phyloP scores from a whole-genome alignment of 2,113 vertebrate species.

The Pelmatolapia mariae region DNA sequence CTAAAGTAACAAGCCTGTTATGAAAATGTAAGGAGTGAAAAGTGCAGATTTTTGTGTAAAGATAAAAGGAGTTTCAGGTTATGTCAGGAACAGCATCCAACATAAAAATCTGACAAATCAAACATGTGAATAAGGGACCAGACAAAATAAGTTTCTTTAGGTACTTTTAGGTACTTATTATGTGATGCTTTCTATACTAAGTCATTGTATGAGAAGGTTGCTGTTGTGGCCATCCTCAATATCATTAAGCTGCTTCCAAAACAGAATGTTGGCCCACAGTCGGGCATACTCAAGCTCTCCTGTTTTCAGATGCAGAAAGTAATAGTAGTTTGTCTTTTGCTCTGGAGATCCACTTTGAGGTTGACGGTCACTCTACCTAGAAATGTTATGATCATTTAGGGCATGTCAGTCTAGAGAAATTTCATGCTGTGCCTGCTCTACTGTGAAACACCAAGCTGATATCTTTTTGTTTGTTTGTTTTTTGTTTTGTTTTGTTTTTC shows the following conservation, averaged over 20 bases:
- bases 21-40: not conserved
- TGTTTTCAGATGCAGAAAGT: not conserved
- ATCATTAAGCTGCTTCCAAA: not conserved
- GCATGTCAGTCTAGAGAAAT: not conserved
- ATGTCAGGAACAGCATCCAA: not conserved
- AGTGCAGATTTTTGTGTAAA: not conserved
- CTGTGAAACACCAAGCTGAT: not conserved
- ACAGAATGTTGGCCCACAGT: not conserved
- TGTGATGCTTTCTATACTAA: not conserved
- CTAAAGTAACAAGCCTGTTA: not conserved
- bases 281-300: not conserved
- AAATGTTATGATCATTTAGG: not conserved
- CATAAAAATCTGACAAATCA: not conserved
- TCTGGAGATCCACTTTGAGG: not conserved
- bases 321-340: not conserved
- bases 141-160: not conserved
- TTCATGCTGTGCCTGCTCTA: not conserved
- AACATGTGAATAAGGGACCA: not conserved
- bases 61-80: not conserved
- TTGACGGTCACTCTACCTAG: not conserved
- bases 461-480: accelerated
- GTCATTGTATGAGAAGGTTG: not conserved
- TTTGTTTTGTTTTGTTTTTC: not conserved
- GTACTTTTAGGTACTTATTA: not conserved
- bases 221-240: not conserved